A percentile compares a stretch with the other conserved stretches of the same genome.
Evolutionary conservation across 2,797 vertebrate species (phyloP).

Genomic region (Chloroceryle inda): DNA sequence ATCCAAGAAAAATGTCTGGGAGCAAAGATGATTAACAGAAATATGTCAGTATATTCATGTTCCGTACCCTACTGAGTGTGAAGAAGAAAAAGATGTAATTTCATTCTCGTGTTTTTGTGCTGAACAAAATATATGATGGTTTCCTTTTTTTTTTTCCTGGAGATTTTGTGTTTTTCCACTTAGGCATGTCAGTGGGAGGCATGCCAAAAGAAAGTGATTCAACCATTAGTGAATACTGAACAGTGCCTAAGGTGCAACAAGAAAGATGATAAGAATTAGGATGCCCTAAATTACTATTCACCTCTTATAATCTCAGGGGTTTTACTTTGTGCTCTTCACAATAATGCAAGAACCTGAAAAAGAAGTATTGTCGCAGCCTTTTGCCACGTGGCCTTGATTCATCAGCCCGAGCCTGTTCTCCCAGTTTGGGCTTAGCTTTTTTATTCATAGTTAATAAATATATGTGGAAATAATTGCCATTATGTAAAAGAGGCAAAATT

Average conservation of each 20-base stretch:
- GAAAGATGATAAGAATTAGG: constrained; percentile 19
- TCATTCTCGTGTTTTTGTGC: constrained; percentile 15
- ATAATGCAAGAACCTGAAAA: constrained; percentile 28
- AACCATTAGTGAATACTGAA: constrained; percentile 30
- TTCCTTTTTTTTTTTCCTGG: background rate
- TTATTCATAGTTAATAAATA: background rate
- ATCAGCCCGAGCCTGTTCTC: background rate
- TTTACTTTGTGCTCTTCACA: constrained; percentile 26
- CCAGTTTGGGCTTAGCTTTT: background rate
- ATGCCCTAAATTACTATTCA: background rate
- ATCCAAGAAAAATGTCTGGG: constrained; percentile 31
- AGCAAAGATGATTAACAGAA: constrained; percentile 49
- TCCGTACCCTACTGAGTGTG: constrained; percentile 11
- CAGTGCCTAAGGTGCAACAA: constrained; percentile 17
- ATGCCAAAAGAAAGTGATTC: background rate
- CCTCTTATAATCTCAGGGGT: constrained; percentile 21
- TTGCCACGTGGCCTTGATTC: background rate
- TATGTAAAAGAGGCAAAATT: constrained; percentile 57
- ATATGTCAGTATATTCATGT: constrained; percentile 35
- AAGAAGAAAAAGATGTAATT: constrained; percentile 44
- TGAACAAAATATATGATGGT: constrained; percentile 2
- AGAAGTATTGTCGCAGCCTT: background rate
- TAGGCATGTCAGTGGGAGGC: constrained; percentile 16
- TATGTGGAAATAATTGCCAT: constrained; percentile 33
- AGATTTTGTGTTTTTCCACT: constrained; percentile 35